These are phyloP conservation scores for Cheilosia scutellata DNA, from an alignment of 2,888 invertebrate species.

Conservation along the genomic window DNA sequence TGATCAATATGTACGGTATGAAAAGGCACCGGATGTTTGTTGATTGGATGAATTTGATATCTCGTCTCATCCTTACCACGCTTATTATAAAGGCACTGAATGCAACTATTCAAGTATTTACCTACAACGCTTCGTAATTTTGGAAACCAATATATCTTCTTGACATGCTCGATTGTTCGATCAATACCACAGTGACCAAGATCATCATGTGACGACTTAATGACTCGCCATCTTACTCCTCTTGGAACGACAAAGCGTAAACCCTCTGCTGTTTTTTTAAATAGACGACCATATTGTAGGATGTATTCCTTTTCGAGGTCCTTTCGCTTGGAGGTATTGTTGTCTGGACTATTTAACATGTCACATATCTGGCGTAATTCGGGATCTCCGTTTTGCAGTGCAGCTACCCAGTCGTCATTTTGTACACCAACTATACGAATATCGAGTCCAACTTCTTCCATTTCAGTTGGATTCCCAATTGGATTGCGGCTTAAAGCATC, in stretches of 20 bases:
- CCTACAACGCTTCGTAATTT: not conserved
- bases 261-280: constrained; percentile 33
- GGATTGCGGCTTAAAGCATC: constrained; percentile 35
- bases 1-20: constrained; percentile 41
- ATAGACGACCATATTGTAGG: constrained; percentile 32
- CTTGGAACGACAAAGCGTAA: constrained; percentile 37
- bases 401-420: constrained; percentile 50
- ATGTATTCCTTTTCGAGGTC: constrained; percentile 27
- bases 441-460: constrained; percentile 45
- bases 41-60: not conserved
- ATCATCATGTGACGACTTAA: constrained; percentile 23
- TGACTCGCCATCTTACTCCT: constrained; percentile 38
- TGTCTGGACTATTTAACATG: not conserved
- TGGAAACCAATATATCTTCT: not conserved
- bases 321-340: not conserved
- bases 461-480: not conserved
- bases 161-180: constrained; percentile 34
- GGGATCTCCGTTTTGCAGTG: constrained; percentile 39
- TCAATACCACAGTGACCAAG: constrained; percentile 52
- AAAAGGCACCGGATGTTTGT: constrained; percentile 58
- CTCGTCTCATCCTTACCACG: not conserved
- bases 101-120: not conserved
- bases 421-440: constrained; percentile 29
- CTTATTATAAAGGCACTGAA: constrained; percentile 2
- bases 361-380: constrained; percentile 19